A percentile compares a stretch with the other conserved stretches of the same genome.
Evolutionary conservation across 2,888 invertebrate species (phyloP).

Genomic region (Tinea trinotella): DNA sequence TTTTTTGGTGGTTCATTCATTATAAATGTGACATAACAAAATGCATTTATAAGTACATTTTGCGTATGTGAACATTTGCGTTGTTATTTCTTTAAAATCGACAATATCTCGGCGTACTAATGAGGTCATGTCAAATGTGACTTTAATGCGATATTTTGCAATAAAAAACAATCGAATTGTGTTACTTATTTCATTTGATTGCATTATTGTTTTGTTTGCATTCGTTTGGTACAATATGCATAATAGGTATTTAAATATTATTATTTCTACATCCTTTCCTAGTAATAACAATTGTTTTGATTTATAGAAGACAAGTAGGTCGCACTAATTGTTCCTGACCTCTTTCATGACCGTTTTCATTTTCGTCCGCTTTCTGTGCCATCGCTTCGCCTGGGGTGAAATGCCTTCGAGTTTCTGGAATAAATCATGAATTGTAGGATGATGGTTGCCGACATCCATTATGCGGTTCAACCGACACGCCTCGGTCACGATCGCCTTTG

Average conservation of each 20-base stretch:
- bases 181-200: background rate
- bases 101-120: background rate
- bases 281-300: no score
- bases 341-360: slow-evolving; percentile 1
- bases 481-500: slow-evolving; percentile 41
- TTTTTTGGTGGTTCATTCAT: no score
- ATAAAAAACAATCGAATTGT: background rate
- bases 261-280: no score
- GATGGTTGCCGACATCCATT: slow-evolving; percentile 29
- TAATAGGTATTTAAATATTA: no score
- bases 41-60: background rate
- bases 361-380: slow-evolving; percentile 6
- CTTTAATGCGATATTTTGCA: slow-evolving; percentile 1
- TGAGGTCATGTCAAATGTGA: background rate
- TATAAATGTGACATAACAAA: no score
- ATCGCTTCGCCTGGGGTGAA: slow-evolving; percentile 8
- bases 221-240: no score
- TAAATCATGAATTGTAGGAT: slow-evolving; percentile 28
- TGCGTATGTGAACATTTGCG: background rate
- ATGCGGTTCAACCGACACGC: slow-evolving; percentile 20
- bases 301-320: slow-evolving; percentile 4
- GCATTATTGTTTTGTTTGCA: background rate
- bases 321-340: background rate
- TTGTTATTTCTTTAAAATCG: background rate
- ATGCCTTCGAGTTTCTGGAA: slow-evolving; percentile 22